These are phyloP conservation scores for Drosophila anomalipes DNA, from an alignment of 2,888 invertebrate species.

Conservation along the genomic window DNA sequence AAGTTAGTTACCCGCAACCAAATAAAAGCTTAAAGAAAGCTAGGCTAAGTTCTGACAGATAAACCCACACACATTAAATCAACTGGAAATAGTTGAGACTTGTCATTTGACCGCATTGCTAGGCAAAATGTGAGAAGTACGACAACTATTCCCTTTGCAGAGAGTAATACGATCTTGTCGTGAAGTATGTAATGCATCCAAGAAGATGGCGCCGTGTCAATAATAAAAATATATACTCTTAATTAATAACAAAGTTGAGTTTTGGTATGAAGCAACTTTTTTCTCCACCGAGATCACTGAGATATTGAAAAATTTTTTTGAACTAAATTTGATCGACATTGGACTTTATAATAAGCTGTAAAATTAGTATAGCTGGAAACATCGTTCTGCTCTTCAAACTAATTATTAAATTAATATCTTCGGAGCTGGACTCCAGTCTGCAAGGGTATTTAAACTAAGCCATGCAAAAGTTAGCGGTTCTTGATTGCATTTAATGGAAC, in stretches of 20 bases:
- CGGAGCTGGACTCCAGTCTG: neutral
- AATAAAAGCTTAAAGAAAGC: conserved; percentile 18
- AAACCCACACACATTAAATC: conserved; percentile 55
- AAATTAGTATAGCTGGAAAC: neutral
- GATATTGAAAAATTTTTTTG: neutral
- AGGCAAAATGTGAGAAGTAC: conserved; percentile 12
- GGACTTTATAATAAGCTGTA: too few relatives aligned
- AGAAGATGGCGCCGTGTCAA: too few relatives aligned
- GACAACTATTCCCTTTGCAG: neutral
- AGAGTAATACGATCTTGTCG: neutral
- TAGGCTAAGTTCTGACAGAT: conserved; percentile 49
- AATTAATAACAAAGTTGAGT: too few relatives aligned
- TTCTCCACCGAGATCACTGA: too few relatives aligned
- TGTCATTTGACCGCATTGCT: conserved; percentile 59
- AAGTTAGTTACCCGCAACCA: conserved; percentile 10
- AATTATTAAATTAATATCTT: neutral
- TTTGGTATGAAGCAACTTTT: neutral
- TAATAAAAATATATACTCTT: neutral
- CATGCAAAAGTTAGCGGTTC: neutral
- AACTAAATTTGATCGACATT: too few relatives aligned
- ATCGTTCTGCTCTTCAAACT: neutral
- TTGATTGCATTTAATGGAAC: conserved; percentile 53
- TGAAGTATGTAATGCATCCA: neutral
- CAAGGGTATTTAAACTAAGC: neutral
- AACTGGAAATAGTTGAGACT: conserved; percentile 61